phyloP scores from a whole-genome alignment of 2,888 invertebrate species.

The Caenorhabditis doughertyi region DNA sequence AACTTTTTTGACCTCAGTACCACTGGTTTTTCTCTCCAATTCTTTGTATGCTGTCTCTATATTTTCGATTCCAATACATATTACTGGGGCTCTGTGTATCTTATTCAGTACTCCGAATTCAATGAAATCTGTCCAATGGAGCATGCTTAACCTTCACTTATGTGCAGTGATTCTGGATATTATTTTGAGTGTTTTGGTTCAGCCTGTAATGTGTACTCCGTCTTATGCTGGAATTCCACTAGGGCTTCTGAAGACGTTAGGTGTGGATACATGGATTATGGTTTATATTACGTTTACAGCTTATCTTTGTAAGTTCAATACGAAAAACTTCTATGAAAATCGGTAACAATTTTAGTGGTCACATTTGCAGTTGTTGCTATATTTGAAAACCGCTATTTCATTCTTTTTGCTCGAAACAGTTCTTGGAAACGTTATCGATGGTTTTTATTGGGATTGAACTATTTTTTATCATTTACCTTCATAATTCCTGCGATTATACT shows the following conservation, averaged over 20 bases:
- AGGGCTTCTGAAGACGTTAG: not conserved
- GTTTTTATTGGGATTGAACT: too few relatives aligned
- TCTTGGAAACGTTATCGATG: too few relatives aligned
- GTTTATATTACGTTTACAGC: not conserved
- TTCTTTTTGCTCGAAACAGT: too few relatives aligned
- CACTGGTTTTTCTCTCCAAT: not conserved
- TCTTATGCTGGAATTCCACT: not conserved
- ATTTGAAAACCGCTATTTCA: too few relatives aligned
- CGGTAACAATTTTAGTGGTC: not conserved
- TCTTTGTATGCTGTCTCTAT: not conserved
- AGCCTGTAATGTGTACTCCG: not conserved
- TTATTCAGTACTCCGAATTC: not conserved
- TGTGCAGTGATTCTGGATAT: not conserved
- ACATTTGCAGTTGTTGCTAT: not conserved
- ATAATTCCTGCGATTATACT: too few relatives aligned
- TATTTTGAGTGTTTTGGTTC: not conserved
- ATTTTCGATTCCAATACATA: not conserved
- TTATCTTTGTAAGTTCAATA: not conserved
- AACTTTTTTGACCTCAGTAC: too few relatives aligned
- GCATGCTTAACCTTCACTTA: not conserved
- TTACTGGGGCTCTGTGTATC: not conserved
- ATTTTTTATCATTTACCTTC: too few relatives aligned
- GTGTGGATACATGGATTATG: not conserved
- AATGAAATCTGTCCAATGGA: not conserved
- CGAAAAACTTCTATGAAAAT: not conserved